These are phyloP conservation scores for Calidris pugnax DNA, from an alignment of 2,113 vertebrate species.

Conservation along the genomic window DNA sequence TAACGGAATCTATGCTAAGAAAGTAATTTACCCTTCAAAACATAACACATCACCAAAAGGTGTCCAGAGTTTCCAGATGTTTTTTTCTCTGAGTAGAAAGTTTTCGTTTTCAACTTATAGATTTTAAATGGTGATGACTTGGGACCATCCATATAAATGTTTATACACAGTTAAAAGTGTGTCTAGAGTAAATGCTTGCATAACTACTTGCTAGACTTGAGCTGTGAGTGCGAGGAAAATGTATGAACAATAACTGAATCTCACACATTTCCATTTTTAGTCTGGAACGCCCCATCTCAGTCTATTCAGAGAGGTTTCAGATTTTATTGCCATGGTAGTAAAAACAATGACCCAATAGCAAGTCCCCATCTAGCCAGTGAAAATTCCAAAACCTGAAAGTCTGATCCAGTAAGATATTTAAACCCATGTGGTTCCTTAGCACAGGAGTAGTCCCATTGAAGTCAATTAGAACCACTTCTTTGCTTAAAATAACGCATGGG, in stretches of 20 bases:
- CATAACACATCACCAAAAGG: background rate
- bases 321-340: constrained; percentile 36
- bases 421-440: background rate
- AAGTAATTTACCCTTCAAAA: background rate
- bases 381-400: constrained; percentile 16
- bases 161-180: background rate
- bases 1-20: background rate
- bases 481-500: background rate
- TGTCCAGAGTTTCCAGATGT: background rate
- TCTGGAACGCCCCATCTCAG: background rate
- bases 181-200: background rate
- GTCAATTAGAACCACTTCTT: constrained; percentile 33
- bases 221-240: background rate
- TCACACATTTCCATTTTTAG: constrained; percentile 44
- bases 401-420: constrained; percentile 15
- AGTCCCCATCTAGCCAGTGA: constrained; percentile 11
- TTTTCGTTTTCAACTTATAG: background rate
- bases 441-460: background rate
- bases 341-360: constrained; percentile 34
- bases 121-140: background rate
- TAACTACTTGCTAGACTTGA: background rate
- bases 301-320: background rate
- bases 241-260: constrained; percentile 31
- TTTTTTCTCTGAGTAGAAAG: background rate
- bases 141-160: background rate